Percentiles rank a stretch among this genome's conserved stretches.
Evolutionary conservation across 92 coral and sea anemone species (phyloP).

Genomic region (Parazoanthus swiftii): DNA sequence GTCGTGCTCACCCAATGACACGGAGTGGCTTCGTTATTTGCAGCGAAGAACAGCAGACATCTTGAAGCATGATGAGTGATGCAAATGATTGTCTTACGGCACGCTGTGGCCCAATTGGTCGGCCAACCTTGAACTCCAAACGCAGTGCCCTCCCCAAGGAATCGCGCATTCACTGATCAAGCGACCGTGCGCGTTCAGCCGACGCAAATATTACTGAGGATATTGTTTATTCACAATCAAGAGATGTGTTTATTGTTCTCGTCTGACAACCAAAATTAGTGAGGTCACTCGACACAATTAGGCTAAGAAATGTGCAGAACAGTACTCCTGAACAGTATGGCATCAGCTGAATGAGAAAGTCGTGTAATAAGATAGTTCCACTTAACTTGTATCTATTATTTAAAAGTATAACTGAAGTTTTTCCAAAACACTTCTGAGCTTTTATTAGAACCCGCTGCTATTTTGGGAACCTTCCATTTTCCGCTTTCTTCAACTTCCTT

Average conservation of each 20-base stretch:
- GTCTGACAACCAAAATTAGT: conserved; percentile 8
- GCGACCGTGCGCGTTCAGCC: conserved; percentile 24
- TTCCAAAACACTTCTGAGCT: not conserved
- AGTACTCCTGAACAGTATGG: not conserved
- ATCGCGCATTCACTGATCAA: not conserved
- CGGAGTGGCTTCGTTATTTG: conserved; percentile 35
- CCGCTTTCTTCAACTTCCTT: not conserved
- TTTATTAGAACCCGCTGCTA: not conserved
- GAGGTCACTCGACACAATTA: conserved; percentile 7
- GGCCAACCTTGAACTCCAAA: conserved; percentile 34
- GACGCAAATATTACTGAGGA: conserved; percentile 21
- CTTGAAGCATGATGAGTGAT: conserved; percentile 48
- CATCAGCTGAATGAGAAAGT: not conserved
- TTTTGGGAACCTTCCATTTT: conserved; percentile 14
- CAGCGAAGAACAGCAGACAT: conserved; percentile 55
- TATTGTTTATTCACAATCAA: conserved; percentile 40
- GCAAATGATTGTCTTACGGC: conserved; percentile 8
- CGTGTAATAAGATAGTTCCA: not conserved
- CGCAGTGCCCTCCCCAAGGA: conserved; percentile 34
- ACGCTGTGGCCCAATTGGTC: conserved; percentile 41
- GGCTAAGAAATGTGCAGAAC: conserved; percentile 45
- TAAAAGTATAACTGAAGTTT: not conserved
- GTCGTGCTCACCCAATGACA: conserved; percentile 10
- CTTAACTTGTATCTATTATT: not conserved
- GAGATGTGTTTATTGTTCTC: conserved; percentile 37